A percentile compares a stretch with the other conserved stretches of the same genome.
Evolutionary conservation across 23 tunicate genomes (phyloP).

Genomic region (Styela clava): DNA sequence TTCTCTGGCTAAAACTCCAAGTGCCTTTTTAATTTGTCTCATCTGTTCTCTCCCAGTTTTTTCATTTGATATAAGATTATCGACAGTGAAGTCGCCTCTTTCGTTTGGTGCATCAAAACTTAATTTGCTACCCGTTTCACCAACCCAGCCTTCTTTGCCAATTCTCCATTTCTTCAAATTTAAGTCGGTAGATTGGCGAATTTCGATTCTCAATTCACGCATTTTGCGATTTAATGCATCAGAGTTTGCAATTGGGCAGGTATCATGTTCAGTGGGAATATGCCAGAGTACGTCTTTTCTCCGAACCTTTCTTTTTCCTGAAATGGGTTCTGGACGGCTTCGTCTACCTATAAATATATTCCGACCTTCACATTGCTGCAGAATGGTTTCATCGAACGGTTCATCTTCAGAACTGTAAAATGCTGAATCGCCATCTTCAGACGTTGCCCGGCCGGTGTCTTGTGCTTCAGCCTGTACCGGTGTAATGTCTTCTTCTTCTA

Average conservation of each 20-base stretch:
- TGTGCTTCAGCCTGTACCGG: background rate
- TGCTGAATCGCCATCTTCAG: background rate
- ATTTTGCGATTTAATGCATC: constrained; percentile 16
- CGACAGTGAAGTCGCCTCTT: constrained; percentile 2
- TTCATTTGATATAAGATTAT: background rate
- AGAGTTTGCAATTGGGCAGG: background rate
- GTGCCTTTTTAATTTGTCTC: background rate
- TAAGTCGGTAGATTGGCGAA: constrained; percentile 17
- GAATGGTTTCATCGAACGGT: background rate
- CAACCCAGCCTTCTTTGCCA: background rate
- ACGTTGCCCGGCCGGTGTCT: background rate
- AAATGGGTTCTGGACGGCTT: background rate
- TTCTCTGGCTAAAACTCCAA: background rate
- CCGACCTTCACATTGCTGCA: background rate
- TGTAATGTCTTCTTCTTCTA: background rate
- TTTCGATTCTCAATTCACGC: constrained; percentile 15
- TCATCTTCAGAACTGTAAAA: constrained; percentile 20
- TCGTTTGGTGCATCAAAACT: background rate
- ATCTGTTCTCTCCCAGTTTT: background rate
- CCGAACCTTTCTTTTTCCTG: constrained; percentile 4
- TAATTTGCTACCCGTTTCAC: constrained; percentile 4
- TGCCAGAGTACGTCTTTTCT: constrained; percentile 10
- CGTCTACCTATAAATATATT: background rate
- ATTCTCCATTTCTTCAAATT: constrained; percentile 4
- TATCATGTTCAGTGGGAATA: background rate